Evolutionary conservation across 2,888 invertebrate species (phyloP), one percentile per base, ranked within the genome.

Genomic region (Anthrax anthrax): DNA sequence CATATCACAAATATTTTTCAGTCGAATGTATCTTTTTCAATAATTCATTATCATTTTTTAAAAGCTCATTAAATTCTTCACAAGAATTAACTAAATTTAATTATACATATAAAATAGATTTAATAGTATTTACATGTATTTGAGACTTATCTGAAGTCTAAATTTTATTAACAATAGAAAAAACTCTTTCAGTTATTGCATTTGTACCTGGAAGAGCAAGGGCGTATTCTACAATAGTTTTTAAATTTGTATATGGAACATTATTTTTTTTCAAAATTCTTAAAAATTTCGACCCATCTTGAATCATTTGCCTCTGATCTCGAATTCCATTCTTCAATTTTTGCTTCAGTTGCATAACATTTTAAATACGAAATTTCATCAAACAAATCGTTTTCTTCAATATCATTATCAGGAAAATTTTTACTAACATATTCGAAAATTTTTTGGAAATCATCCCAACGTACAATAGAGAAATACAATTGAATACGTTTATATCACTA

Each of bases 341-440:
- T 45, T 46, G 46, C 41, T 10, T 32, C 14, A 46, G 38, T 45
- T 39, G 38, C 46, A 47, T 38, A 46, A 39, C 18, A 39, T 38
- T 46, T 47, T 13, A 46, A 39, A 16, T 38, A 46, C 32, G 37
- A 19, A 16, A 47, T 36, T 32, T 49, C 47, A 36, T 49, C 42
- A 50, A 50, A 47, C 44, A 47, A 38, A 32, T 50, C 47, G 16
- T 43, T 34, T 41, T 47, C 38, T 36, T 47, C 43, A 27, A 45
- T 46, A 43, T 36, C 41, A 19, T 41, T 16, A 37, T 50, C 39
- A 44, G 41, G 19, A 27, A 39, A 42, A n/a, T 47, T 40, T 47
- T 50, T 37, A 39, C 18, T 40, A 27, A 50, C 16, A 42, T 46
- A 27, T 18, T 34, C 18, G 19, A 41, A 38, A 18, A 14, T 39